Conservation (phyloP, 1,140 invertebrate species). For the Diabrotica undecimpunctata region DNA sequence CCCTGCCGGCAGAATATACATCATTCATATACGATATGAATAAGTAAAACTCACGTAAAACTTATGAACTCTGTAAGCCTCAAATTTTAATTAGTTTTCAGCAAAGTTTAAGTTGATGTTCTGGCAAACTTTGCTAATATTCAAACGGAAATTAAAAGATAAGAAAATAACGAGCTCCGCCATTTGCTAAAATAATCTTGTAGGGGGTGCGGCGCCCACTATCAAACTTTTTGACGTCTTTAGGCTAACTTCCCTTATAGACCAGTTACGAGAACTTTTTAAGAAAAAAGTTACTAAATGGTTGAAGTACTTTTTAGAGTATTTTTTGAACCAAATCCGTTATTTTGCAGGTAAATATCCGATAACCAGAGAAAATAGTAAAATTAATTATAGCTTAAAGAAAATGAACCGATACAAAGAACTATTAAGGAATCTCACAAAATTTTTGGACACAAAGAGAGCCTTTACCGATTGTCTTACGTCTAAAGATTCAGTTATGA, state of each 20-base stretch:
- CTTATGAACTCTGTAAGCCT: slow-evolving; percentile 33
- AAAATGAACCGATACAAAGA: no score
- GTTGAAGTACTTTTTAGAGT: no score
- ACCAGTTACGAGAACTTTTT: not conserved
- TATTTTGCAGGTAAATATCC: no score
- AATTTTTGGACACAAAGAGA: no score
- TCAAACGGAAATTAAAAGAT: slow-evolving; percentile 45
- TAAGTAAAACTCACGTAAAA: slow-evolving; percentile 43
- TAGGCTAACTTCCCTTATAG: not conserved
- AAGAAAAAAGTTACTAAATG: no score
- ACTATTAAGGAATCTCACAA: no score
- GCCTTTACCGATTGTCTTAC: no score
- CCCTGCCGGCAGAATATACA: slow-evolving; percentile 9
- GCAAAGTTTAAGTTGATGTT: slow-evolving; percentile 30
- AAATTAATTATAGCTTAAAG: no score
- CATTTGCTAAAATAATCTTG: slow-evolving; percentile 24
- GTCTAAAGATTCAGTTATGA: no score
- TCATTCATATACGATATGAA: slow-evolving; percentile 34
- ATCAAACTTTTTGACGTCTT: slow-evolving; percentile 16
- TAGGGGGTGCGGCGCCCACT: not conserved
- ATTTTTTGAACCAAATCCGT: no score
- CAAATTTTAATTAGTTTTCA: slow-evolving; percentile 46
- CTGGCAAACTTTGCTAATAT: slow-evolving; percentile 42
- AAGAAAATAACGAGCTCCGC: slow-evolving; percentile 42
- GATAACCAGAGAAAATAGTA: no score